These are phyloP conservation scores for Pseudonaja textilis DNA, from an alignment of 2,113 vertebrate genomes.

Conservation along the genomic window DNA sequence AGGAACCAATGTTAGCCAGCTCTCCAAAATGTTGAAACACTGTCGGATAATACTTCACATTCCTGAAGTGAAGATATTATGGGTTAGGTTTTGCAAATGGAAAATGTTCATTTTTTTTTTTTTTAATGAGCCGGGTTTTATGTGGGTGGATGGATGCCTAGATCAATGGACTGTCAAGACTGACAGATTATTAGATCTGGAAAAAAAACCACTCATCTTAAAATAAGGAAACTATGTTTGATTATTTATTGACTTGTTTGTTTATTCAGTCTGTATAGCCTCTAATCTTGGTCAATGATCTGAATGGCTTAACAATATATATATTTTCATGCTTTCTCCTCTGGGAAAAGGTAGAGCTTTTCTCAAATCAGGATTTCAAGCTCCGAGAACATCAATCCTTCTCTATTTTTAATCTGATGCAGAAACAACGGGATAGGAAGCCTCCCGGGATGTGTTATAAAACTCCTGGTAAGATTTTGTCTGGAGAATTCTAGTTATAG, in stretches of 20 bases:
- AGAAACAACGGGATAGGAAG: not conserved
- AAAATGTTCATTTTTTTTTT: not conserved
- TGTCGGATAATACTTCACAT: not conserved
- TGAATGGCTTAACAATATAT: too few species aligned
- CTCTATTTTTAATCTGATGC: not conserved
- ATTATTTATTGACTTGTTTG: too few species aligned
- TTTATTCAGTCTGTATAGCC: too few species aligned
- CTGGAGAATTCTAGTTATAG: not conserved
- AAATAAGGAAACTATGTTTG: not conserved
- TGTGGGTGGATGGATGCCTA: not conserved
- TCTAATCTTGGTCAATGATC: too few species aligned
- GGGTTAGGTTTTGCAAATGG: not conserved
- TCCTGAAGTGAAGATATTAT: not conserved
- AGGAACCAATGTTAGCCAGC: not conserved
- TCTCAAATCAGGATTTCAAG: not conserved
- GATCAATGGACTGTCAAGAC: not conserved
- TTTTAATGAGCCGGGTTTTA: not conserved
- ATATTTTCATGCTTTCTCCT: not conserved
- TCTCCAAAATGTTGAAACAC: not conserved
- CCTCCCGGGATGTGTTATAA: not conserved
- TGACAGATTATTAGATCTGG: not conserved
- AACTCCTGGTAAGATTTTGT: not conserved
- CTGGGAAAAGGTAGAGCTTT: not conserved
- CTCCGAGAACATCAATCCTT: not conserved
- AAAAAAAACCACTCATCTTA: not conserved